Percentiles rank a stretch among this genome's conserved stretches.
Conservation (phyloP, 2,113 vertebrate species). For the Athene cunicularia region DNA sequence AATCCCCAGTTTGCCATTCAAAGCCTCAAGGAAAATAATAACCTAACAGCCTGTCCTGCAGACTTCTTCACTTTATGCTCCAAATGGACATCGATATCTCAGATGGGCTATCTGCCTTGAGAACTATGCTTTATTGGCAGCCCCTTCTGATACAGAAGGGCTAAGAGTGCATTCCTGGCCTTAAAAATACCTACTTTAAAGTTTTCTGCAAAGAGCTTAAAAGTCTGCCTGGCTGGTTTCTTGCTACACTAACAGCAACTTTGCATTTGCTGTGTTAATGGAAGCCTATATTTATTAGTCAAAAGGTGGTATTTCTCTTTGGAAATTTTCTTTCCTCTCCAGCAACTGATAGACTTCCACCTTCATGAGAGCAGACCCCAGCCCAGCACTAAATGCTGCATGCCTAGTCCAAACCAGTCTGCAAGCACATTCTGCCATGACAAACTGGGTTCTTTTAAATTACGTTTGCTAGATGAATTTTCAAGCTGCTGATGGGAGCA, state of each 20-base stretch:
- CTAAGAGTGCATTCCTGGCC: not conserved
- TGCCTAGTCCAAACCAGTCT: not conserved
- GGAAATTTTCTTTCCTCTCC: not conserved
- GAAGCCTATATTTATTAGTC: not conserved
- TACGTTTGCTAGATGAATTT: not conserved
- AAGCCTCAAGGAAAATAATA: conserved; percentile 32
- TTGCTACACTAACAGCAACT: not conserved
- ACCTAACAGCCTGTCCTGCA: not conserved
- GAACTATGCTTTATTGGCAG: not conserved
- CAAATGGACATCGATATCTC: not conserved
- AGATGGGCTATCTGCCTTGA: not conserved
- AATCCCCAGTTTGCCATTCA: not conserved
- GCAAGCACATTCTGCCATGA: not conserved
- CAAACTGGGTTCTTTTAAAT: not conserved
- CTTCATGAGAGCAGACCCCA: not conserved
- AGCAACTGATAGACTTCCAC: not conserved
- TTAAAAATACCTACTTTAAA: conserved; percentile 9
- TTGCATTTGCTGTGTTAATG: not conserved
- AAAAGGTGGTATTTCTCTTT: not conserved
- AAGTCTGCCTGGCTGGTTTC: not conserved
- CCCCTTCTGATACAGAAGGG: not conserved
- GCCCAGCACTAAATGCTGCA: not conserved
- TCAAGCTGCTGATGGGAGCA: not conserved
- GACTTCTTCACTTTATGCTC: not conserved
- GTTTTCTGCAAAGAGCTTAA: not conserved